These are phyloP conservation scores for Scaptodrosophila latifasciaeformis DNA, from an alignment of 2,888 invertebrate species.

Conservation along the genomic window DNA sequence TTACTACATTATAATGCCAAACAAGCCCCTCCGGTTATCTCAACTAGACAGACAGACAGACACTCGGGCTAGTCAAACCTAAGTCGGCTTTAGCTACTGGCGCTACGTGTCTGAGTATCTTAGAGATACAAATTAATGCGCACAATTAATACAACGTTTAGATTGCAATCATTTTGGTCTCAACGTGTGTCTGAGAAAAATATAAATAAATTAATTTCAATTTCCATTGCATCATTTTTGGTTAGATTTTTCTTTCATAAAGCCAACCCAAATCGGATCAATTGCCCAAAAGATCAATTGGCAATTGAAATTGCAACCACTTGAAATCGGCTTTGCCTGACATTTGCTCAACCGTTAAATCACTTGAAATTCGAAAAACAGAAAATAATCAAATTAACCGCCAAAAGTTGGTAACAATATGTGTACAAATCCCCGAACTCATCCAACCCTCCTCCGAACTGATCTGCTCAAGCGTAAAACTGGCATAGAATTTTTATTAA, in stretches of 20 bases:
- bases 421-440: background rate
- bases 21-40: too few relatives aligned
- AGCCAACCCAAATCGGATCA: conserved; percentile 46
- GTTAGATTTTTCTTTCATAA: background rate
- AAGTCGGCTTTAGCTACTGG: too few relatives aligned
- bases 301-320: conserved; percentile 53
- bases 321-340: conserved; percentile 42
- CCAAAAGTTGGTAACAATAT: background rate
- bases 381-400: background rate
- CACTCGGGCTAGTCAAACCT: background rate
- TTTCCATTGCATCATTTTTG: conserved; percentile 3
- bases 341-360: conserved; percentile 25
- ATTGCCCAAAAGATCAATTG: conserved; percentile 67
- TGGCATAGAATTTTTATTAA: conserved; percentile 35
- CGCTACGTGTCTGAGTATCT: conserved; percentile 15
- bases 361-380: conserved; percentile 14
- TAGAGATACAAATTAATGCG: conserved; percentile 31
- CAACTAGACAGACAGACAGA: conserved; percentile 10
- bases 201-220: conserved; percentile 38
- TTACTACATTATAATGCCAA: too few relatives aligned
- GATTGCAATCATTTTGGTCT: conserved; percentile 40
- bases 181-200: too few relatives aligned
- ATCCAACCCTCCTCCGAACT: background rate
- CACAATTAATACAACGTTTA: conserved; percentile 56
- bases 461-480: conserved; percentile 46